Conservation (phyloP, 2,113 vertebrate species). For the Hymenochirus boettgeri region DNA sequence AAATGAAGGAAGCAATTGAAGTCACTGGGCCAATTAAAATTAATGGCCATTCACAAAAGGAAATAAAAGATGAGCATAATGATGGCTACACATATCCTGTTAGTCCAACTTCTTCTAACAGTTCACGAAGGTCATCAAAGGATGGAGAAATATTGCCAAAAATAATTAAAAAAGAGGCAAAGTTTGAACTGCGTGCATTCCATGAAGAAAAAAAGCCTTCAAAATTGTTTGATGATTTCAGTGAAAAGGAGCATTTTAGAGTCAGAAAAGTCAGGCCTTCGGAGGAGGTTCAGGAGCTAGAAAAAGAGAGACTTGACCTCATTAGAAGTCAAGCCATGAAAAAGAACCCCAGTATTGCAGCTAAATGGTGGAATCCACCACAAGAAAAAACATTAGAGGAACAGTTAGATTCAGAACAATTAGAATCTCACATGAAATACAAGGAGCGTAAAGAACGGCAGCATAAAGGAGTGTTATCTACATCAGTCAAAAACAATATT, state of each 20-base stretch:
- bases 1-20: conserved; percentile 46
- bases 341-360: conserved; percentile 86
- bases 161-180: conserved; percentile 74
- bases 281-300: conserved; percentile 87
- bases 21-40: conserved; percentile 54
- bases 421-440: conserved; percentile 89
- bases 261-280: conserved; percentile 82
- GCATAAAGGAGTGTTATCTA: conserved; percentile 50
- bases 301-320: conserved; percentile 86
- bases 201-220: conserved; percentile 91
- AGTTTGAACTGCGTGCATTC: conserved; percentile 89
- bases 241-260: conserved; percentile 70
- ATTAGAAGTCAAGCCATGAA: conserved; percentile 92
- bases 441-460: conserved; percentile 83
- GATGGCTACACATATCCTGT: conserved; percentile 53
- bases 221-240: conserved; percentile 80
- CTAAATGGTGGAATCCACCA: conserved; percentile 97
- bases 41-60: conserved; percentile 61
- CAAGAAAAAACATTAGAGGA: conserved; percentile 84
- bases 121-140: conserved; percentile 61
- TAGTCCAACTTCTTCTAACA: conserved; percentile 64
- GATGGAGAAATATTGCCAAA: conserved; percentile 64
- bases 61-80: conserved; percentile 44
- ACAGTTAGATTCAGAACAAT: conserved; percentile 83
- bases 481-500: conserved; percentile 46